phyloP scores from a whole-genome alignment of 2,888 invertebrate species.

The Malthinus seriepunctatus region DNA sequence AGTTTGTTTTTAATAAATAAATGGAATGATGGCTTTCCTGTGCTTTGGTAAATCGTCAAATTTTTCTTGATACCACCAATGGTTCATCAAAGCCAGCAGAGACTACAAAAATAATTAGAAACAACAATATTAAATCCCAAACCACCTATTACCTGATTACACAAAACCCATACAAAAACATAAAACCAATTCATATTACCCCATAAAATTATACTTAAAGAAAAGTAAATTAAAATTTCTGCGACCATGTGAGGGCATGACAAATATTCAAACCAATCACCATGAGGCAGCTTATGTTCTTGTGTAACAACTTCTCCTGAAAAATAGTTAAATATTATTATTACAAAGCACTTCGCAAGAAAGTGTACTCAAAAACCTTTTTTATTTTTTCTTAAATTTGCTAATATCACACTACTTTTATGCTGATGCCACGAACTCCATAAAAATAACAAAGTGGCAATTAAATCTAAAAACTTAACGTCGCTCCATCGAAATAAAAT shows the following conservation, averaged over 20 bases:
- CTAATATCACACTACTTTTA: constrained; percentile 72
- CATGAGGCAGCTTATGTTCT: constrained; percentile 74
- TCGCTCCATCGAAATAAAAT: constrained; percentile 22
- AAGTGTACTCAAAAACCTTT: constrained; percentile 53
- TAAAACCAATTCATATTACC: constrained; percentile 72
- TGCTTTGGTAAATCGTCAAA: constrained; percentile 77
- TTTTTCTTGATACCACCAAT: constrained; percentile 78
- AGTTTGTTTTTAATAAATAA: constrained; percentile 33
- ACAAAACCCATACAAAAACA: constrained; percentile 73
- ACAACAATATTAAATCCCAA: neutral
- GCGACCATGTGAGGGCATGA: constrained; percentile 74
- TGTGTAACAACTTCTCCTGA: constrained; percentile 68
- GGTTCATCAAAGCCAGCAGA: constrained; percentile 70
- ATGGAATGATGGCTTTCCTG: constrained; percentile 79
- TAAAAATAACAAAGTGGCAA: constrained; percentile 61
- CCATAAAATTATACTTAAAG: constrained; percentile 61
- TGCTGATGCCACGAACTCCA: constrained; percentile 79
- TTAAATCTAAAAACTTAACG: constrained; percentile 37
- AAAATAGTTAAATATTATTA: neutral
- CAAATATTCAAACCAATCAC: constrained; percentile 76
- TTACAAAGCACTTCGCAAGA: no score
- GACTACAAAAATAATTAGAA: constrained; percentile 10
- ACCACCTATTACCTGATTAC: constrained; percentile 68
- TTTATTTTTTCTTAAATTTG: constrained; percentile 75
- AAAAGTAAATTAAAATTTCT: constrained; percentile 51